Evolutionary conservation across 2,113 vertebrate species (phyloP), one percentile per base, ranked within the genome.

Genomic region (Oenanthe melanoleuca): DNA sequence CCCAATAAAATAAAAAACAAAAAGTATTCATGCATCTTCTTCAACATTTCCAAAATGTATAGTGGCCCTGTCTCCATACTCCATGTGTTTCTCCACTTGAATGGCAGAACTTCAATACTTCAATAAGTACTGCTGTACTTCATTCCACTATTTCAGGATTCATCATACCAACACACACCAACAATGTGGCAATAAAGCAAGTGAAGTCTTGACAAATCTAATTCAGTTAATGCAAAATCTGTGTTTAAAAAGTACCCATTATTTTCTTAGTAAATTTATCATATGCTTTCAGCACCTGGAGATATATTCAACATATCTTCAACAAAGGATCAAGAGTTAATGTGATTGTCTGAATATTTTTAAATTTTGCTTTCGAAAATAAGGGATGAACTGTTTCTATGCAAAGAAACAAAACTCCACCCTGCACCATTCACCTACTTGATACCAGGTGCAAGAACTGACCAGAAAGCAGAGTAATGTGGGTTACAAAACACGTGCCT

Each of bases 41-140:
- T 57, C 28, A 64, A 25, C 15, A 21, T 18, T 22, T 77, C 9
- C 14, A 81, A 69, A 80, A 55, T 7, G 1, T 22, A 19, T 12
- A 52, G 22, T 4, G 7, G 20, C 5, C 6, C 5, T 69, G 8
- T 78, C 4, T 57, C 44, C 2, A 2, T 29, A 45, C 0, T 1
- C 17, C 11, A 28, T 12, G 11, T 1, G 6, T 66, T 66, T 66
- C 23, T 64, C 18, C 18, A 29, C 7, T 5, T 53, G 26, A 66
- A 61, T 33, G 22, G 4, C 28, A 74, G 24, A 71, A 63, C 12
- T 44, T 70, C 11, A 47, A 10, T 16, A 29, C 3, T 29, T 56
- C 31, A 50, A 29, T n/a, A 52, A 93, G 20, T 33, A 81, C 8
- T 31, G 20, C 23, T 70, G 25, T 69, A 38, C 20, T 56, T 19